Evolutionary conservation across 2,888 invertebrate species (phyloP).

Genomic region (Unio pictorum): DNA sequence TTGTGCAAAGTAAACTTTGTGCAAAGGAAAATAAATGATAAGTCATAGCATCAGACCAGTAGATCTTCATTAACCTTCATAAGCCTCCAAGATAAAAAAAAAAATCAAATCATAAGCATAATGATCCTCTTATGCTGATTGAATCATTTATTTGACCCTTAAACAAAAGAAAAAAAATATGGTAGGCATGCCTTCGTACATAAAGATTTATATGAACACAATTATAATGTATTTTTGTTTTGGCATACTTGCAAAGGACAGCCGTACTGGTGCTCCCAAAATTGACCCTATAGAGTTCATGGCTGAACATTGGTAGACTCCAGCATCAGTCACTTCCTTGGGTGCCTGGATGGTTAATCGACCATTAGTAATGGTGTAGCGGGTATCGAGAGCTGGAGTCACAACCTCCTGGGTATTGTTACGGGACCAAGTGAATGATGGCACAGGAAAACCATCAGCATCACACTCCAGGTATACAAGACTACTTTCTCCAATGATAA

Average conservation of each 20-base stretch:
- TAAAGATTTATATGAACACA: not conserved
- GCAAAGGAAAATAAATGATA: no score
- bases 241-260: constrained; percentile 62
- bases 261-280: constrained; percentile 44
- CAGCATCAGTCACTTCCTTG: constrained; percentile 44
- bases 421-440: constrained; percentile 49
- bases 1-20: no score
- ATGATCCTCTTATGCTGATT: no score
- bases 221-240: not conserved
- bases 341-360: constrained; percentile 59
- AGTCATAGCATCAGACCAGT: no score
- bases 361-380: constrained; percentile 63
- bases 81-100: no score
- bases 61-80: no score
- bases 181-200: not conserved
- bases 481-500: constrained; percentile 28
- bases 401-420: constrained; percentile 9
- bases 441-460: constrained; percentile 47
- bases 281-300: constrained; percentile 57
- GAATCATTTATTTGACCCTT: no score
- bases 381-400: constrained; percentile 7
- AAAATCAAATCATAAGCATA: no score
- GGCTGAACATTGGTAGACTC: constrained; percentile 61
- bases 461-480: constrained; percentile 42
- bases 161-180: no score